Conservation (phyloP, 2,888 invertebrate genomes). For the Norana najaformis region DNA sequence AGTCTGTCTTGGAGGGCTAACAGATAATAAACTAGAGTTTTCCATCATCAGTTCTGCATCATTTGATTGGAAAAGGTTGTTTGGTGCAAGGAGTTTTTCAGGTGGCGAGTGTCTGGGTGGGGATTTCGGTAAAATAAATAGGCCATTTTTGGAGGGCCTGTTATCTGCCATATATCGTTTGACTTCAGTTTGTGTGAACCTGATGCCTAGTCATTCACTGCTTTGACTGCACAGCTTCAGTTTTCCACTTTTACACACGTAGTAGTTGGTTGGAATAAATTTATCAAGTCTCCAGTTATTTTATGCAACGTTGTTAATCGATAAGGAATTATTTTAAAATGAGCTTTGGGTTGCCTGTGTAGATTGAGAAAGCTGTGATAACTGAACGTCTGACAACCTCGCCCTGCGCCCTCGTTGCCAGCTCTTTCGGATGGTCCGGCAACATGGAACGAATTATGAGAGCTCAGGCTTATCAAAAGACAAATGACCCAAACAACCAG, state of each 20-base stretch:
- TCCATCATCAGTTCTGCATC: not conserved
- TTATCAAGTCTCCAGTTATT: not conserved
- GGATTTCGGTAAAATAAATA: not conserved
- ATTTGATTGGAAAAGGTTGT: not conserved
- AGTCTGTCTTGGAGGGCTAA: not conserved
- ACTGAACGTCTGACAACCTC: conserved; percentile 87
- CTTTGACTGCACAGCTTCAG: not conserved
- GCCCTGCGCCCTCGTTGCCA: conserved; percentile 93
- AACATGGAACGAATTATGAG: conserved; percentile 95
- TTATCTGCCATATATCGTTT: not conserved
- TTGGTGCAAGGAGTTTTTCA: not conserved
- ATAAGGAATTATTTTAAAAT: not conserved
- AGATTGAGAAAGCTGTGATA: conserved; percentile 77
- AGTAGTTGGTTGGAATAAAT: not conserved
- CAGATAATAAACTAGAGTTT: not conserved
- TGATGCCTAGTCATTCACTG: not conserved
- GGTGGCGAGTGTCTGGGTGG: too few relatives aligned
- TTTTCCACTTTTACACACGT: not conserved
- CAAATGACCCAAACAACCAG: conserved; percentile 73
- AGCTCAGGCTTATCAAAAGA: conserved; percentile 90
- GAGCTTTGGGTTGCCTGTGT: conserved; percentile 29
- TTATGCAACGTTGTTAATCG: not conserved
- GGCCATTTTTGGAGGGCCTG: not conserved
- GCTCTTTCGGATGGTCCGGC: conserved; percentile 97
- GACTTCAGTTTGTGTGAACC: too few relatives aligned